phyloP scores from a whole-genome alignment of 2,888 invertebrate genomes.

The Mallateleia sp. region DNA sequence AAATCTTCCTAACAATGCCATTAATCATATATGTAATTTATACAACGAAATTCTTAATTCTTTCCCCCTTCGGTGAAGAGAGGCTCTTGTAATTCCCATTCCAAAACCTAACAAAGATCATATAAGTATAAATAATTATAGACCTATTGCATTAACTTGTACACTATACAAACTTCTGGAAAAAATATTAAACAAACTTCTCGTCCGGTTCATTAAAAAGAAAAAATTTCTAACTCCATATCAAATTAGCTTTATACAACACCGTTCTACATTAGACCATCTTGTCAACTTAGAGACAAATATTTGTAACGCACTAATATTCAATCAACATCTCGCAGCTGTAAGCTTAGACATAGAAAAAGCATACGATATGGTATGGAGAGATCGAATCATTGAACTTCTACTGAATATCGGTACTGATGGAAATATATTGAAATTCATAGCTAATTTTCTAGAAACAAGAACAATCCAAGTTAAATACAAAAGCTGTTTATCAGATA shows the following conservation, averaged over 20 bases:
- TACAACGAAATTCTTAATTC: slow-evolving; percentile 42
- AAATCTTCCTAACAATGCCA: slow-evolving; percentile 37
- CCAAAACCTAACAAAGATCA: slow-evolving; percentile 51
- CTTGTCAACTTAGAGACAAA: slow-evolving; percentile 60
- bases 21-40: slow-evolving; percentile 1
- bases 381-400: slow-evolving; percentile 56
- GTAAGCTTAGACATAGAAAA: slow-evolving; percentile 62
- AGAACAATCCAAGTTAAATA: slow-evolving; percentile 1
- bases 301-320: slow-evolving; percentile 58
- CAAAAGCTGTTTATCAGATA: background rate
- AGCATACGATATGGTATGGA: slow-evolving; percentile 77
- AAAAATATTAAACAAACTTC: slow-evolving; percentile 40
- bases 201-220: slow-evolving; percentile 11
- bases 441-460: background rate
- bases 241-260: slow-evolving; percentile 37
- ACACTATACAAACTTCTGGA: slow-evolving; percentile 42
- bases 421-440: background rate
- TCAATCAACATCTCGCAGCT: slow-evolving; percentile 61
- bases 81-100: slow-evolving; percentile 46
- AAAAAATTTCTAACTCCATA: background rate
- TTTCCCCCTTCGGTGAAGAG: slow-evolving; percentile 32
- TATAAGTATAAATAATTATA: slow-evolving; percentile 39
- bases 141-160: slow-evolving; percentile 63
- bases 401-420: slow-evolving; percentile 44
- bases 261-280: slow-evolving; percentile 54